Conservation (phyloP, 2,888 invertebrate species). For the Mesorhabditis sp. region DNA sequence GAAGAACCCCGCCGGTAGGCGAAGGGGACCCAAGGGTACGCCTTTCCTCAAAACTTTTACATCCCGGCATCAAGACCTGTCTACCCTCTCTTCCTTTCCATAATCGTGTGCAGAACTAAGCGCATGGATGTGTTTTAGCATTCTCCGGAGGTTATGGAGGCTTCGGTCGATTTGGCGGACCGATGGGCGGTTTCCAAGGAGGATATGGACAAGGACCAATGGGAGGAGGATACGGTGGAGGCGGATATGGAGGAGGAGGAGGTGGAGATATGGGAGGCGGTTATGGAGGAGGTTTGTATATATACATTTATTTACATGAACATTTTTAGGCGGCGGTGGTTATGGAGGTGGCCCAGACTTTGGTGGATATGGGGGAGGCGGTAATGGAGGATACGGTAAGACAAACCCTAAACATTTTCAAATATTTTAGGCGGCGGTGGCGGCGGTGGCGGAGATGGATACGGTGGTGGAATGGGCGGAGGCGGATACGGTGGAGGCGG, state of each 20-base stretch:
- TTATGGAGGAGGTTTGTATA: too few relatives aligned
- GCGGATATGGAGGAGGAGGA: conserved; percentile 4
- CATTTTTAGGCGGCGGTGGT: background rate
- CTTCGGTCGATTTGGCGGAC: conserved; percentile 2
- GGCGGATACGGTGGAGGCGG: too few relatives aligned
- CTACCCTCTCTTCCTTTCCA: too few relatives aligned
- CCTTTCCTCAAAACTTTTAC: too few relatives aligned
- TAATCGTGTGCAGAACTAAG: too few relatives aligned
- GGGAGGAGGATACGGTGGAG: background rate
- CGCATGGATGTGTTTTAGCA: background rate
- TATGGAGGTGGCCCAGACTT: conserved; percentile 3
- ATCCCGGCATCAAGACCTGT: too few relatives aligned
- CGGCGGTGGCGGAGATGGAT: too few relatives aligned
- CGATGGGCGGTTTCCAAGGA: conserved; percentile 2
- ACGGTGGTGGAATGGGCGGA: too few relatives aligned
- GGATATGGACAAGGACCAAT: too few relatives aligned
- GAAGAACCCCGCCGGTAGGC: conserved; percentile 6
- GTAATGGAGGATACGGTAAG: conserved; percentile 2
- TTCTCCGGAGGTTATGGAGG: conserved; percentile 3
- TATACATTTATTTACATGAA: too few relatives aligned
- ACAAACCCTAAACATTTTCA: too few relatives aligned
- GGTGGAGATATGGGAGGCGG: background rate
- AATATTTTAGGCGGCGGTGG: too few relatives aligned
- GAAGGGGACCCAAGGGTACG: conserved; percentile 5
- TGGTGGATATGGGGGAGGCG: conserved; percentile 2